Percentiles rank a stretch among this genome's conserved stretches.
Evolutionary conservation across 2,797 vertebrate species (phyloP).

Genomic region (Rhinogobio ventralis): DNA sequence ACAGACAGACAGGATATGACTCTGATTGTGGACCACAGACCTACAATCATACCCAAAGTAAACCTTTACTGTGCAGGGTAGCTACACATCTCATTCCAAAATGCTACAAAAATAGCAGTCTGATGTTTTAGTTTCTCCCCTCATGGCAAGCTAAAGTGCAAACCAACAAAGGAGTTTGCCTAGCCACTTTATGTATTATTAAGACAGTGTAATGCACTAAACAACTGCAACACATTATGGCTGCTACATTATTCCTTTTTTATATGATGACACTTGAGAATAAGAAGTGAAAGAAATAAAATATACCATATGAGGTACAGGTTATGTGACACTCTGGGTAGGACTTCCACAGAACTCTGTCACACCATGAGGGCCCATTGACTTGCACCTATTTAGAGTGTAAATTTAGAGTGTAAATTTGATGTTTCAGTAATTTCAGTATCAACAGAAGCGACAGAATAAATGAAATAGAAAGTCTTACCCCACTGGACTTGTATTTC

Average conservation of each 20-base stretch:
- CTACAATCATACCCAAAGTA: conserved; percentile 36
- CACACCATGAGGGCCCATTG: conserved; percentile 87
- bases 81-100: conserved; percentile 29
- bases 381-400: conserved; percentile 75
- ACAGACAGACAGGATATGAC: conserved; percentile 67
- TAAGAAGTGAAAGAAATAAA: background rate
- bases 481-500: conserved; percentile 87
- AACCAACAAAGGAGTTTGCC: conserved; percentile 20
- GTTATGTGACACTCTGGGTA: conserved; percentile 80
- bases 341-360: conserved; percentile 85
- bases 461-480: conserved; percentile 58
- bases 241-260: background rate
- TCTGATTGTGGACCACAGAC: conserved; percentile 61
- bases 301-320: conserved; percentile 83
- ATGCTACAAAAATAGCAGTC: conserved; percentile 34
- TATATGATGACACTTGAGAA: background rate
- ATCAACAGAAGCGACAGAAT: background rate
- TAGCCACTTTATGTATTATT: background rate
- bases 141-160: background rate
- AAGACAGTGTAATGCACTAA: background rate
- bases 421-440: background rate
- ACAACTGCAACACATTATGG: background rate
- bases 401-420: background rate
- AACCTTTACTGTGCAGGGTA: conserved; percentile 37
- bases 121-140: conserved; percentile 41